Evolutionary conservation across 1,140 invertebrate species (phyloP), one percentile per base, ranked within the genome.

Genomic region (Drosophila chauvacae): DNA sequence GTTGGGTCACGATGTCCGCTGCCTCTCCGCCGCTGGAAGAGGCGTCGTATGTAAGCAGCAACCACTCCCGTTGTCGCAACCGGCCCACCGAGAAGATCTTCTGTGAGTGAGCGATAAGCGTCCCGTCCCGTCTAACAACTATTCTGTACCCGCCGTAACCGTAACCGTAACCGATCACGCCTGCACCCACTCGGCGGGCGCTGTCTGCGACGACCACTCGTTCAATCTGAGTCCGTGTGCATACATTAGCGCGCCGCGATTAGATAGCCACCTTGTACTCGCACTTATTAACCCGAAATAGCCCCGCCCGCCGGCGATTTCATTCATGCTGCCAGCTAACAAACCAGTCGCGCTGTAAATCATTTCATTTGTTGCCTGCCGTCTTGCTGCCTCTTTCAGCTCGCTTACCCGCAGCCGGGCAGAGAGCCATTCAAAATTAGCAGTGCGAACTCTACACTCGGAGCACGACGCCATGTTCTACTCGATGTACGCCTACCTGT

Each of bases 51-150:
- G 69, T 56, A 68, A 71, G 45, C 58, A 58, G 45, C 58, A 58
- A 18, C 35, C 23, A 16, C 39, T 23, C 9, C 45, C 53, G 18
- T 50, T 28, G 37, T 37, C 72, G 66, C 45, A 41, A 59, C 64
- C 30, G 51, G 37, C 23, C 50, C 76, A 33, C 42, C 81, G 62
- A 62, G 58, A 26, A 60, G 39, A 78, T 47, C 68, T 86, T 50
- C 84, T 87, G 83, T 87, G 83, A 87, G 83, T 87, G 75, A 61
- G 83, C 45, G 83, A 80, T 76, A 77, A 86, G 55, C 57, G 48
- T 42, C 20, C 20, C 51, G 55, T 75, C 42, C 44, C 68, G 37
- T 48, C 18, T 53, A 73, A 60, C 39, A 73, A 60, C 39, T 42
- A 26, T 39, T 55, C 7, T 18, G 33, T 55, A 16, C 33, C 51